Evolutionary conservation across 2,888 invertebrate species (phyloP).

Genomic region (Andrena haemorrhoa): DNA sequence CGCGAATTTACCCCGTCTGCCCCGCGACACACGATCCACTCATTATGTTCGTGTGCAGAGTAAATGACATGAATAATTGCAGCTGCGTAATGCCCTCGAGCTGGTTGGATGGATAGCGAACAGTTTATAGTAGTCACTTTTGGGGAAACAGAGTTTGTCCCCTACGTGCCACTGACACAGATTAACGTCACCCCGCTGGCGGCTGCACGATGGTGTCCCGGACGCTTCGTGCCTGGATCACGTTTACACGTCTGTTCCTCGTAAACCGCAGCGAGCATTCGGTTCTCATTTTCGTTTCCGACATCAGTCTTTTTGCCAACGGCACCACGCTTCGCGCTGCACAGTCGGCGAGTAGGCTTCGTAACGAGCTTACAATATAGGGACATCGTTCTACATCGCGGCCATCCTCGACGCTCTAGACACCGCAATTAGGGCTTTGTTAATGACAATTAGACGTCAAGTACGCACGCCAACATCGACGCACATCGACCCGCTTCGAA

Average conservation of each 20-base stretch:
- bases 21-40: background rate
- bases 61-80: slow-evolving; percentile 3
- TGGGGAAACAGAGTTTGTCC: slow-evolving; percentile 78
- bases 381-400: background rate
- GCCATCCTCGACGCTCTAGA: background rate
- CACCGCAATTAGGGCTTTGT: slow-evolving; percentile 36
- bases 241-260: slow-evolving; percentile 17
- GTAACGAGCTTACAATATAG: background rate
- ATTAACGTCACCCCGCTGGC: slow-evolving; percentile 68
- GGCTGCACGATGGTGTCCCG: slow-evolving; percentile 66
- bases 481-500: slow-evolving; percentile 33
- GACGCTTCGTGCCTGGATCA: slow-evolving; percentile 62
- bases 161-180: slow-evolving; percentile 65
- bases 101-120: slow-evolving; percentile 35
- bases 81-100: slow-evolving; percentile 48
- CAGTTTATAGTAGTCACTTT: slow-evolving; percentile 65
- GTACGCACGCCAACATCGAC: slow-evolving; percentile 37
- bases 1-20: too few species aligned
- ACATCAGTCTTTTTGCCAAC: slow-evolving; percentile 24
- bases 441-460: slow-evolving; percentile 10
- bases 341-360: slow-evolving; percentile 54
- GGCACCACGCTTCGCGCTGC: slow-evolving; percentile 65
- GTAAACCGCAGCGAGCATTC: slow-evolving; percentile 49
- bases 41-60: background rate
- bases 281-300: slow-evolving; percentile 19